Evolutionary conservation across 2,113 vertebrate species (phyloP).

Genomic region (Nothocercus julius): DNA sequence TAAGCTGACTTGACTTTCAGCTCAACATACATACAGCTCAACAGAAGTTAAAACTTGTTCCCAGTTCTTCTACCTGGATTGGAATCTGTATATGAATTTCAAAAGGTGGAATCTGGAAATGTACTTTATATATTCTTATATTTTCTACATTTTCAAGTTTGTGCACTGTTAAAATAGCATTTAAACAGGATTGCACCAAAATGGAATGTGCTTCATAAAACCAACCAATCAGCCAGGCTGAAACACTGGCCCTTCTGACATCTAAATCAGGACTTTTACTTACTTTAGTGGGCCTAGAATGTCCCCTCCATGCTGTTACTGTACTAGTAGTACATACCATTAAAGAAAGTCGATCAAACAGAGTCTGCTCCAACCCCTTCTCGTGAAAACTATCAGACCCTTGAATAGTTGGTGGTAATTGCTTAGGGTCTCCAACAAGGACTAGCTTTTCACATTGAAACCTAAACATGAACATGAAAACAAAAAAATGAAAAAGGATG

Average conservation of each 20-base stretch:
- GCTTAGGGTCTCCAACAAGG: slow-evolving; percentile 84
- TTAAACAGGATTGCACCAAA: neutral
- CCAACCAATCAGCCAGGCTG: neutral
- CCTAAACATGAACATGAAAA: slow-evolving; percentile 45
- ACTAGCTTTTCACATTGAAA: slow-evolving; percentile 84
- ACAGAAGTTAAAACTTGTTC: neutral
- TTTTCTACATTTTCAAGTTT: neutral
- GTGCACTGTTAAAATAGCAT: neutral
- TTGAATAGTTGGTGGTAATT: slow-evolving; percentile 81
- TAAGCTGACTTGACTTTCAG: neutral
- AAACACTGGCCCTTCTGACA: neutral
- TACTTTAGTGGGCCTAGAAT: neutral
- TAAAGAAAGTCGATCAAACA: slow-evolving; percentile 80
- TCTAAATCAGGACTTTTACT: neutral
- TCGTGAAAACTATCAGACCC: slow-evolving; percentile 80
- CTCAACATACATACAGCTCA: neutral
- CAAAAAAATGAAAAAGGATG: neutral
- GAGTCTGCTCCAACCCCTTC: slow-evolving; percentile 82
- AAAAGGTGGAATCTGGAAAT: neutral
- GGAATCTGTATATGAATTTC: neutral
- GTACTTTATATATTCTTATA: neutral
- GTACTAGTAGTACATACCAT: slow-evolving; percentile 68
- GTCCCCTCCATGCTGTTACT: neutral
- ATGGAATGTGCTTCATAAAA: neutral
- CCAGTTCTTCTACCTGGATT: neutral